Base-by-base conservation (phyloP, 2,113 vertebrate species). In the Chascanopsetta lugubris region DNA sequence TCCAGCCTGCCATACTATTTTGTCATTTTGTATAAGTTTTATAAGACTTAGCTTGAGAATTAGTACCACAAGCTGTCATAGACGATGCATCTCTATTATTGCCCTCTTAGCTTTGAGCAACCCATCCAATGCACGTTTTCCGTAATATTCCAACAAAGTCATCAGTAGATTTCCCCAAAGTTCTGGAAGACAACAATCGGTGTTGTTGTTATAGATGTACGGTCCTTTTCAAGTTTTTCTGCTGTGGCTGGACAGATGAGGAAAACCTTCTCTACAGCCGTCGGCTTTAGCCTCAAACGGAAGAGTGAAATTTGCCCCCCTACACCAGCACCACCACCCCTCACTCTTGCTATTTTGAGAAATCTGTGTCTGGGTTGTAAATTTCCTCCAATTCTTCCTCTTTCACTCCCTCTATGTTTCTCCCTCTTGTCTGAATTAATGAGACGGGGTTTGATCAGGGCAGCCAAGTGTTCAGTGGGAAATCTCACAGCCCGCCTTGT, bases 361-460 rank as follows among this genome's bases (percentile, higher is more conserved):
- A 91, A 89, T 92, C 84, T 85, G 92, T 95, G 95, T 96, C 96
- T 95, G 94, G 94, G 94, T 95, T 95, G 95, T 97, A 97, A 96
- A 97, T 98, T 98, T 95, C 94, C 93, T 93, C 94, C 94, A 95
- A 95, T 96, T 97, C 95, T 94, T 80, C 80, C 76, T 80, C 77
- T 71, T 79, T 77, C 84, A 69, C 88, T 89, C 84, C 77, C 86
- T 90, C 91, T 93, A 94, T 96, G 95, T 91, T 91, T 94, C 95
- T 94, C 95, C 94, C 95, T 93, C 96, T 96, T 97, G 96, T 98
- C 95, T 95, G 96, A 98, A 96, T 98, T 97, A 99, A 98, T 98
- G 96, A 99, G 97, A 98, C 96, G 94, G 96, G 96, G 96, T 99
- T 97, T 99, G 97, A 99, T 98, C 97, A 97, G 97, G 95, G 96